Conservation (phyloP, 2,113 vertebrate species). For the Sphyrna mokarran region DNA sequence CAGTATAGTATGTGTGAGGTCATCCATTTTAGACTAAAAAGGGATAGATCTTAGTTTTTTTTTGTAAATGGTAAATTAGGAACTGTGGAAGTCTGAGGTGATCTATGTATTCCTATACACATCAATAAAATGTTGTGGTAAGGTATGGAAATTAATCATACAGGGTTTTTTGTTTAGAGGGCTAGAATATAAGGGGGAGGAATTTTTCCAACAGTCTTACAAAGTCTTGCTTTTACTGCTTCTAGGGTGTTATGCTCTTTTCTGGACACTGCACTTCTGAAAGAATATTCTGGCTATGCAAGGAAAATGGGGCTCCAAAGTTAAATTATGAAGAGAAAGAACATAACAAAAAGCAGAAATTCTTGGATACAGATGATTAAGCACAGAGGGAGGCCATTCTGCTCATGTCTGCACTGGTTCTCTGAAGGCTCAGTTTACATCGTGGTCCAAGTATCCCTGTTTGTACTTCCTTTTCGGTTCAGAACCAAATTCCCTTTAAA, state of each 20-base stretch:
- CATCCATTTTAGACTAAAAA: neutral
- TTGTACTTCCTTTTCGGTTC: too few relatives aligned
- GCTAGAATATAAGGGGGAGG: neutral
- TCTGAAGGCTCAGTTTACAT: too few relatives aligned
- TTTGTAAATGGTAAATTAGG: neutral
- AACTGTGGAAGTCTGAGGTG: neutral
- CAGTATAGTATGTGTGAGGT: neutral
- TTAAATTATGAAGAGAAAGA: too few relatives aligned
- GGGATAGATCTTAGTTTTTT: neutral
- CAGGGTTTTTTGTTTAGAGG: neutral
- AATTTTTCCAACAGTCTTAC: neutral
- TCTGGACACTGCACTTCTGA: neutral
- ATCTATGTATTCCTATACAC: neutral
- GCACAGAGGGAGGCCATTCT: too few relatives aligned
- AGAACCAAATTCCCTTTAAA: too few relatives aligned
- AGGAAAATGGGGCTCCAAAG: neutral
- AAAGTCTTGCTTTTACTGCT: neutral
- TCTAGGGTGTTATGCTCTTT: neutral
- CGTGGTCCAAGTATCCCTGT: too few relatives aligned
- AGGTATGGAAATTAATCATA: neutral
- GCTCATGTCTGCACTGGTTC: too few relatives aligned
- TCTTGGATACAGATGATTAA: neutral
- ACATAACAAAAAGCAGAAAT: too few relatives aligned
- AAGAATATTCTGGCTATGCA: neutral
- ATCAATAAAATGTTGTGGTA: neutral